Conservation (phyloP, 2,797 vertebrate genomes). For the Myotis planiceps region DNA sequence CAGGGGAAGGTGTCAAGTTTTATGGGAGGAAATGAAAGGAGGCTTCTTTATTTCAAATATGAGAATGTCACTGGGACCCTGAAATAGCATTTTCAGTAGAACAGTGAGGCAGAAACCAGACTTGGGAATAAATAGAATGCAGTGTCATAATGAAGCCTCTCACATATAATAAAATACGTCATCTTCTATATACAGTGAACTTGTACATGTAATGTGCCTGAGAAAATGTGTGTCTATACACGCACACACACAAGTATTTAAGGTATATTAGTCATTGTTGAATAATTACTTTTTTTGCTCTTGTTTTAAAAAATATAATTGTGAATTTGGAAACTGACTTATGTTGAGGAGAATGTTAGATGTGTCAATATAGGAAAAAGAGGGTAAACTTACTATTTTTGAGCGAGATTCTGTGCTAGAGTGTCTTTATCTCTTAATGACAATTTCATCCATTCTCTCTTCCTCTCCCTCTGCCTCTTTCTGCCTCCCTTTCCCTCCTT, state of each 20-base stretch:
- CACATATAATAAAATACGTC: background rate
- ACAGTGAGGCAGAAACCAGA: background rate
- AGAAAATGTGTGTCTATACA: background rate
- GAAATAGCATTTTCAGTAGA: background rate
- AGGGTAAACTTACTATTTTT: constrained; percentile 12
- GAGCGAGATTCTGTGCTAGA: constrained; percentile 15
- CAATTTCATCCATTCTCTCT: background rate
- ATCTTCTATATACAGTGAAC: background rate
- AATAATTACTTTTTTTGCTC: background rate
- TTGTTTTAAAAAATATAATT: background rate
- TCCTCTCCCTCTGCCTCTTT: background rate
- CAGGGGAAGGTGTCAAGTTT: background rate
- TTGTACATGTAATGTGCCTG: background rate
- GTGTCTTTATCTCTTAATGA: constrained; percentile 53
- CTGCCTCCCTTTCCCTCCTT: fast-evolving
- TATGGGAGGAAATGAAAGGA: background rate
- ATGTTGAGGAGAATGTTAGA: background rate
- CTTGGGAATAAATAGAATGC: background rate
- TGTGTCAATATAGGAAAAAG: background rate
- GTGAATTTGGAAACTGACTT: constrained; percentile 34
- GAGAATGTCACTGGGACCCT: background rate
- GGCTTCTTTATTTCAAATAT: background rate
- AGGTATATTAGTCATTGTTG: background rate
- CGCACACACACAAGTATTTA: background rate
- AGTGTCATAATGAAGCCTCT: background rate